Evolutionary conservation across 2,888 invertebrate species (phyloP).

Genomic region (Hydrotaea cyrtoneurina): DNA sequence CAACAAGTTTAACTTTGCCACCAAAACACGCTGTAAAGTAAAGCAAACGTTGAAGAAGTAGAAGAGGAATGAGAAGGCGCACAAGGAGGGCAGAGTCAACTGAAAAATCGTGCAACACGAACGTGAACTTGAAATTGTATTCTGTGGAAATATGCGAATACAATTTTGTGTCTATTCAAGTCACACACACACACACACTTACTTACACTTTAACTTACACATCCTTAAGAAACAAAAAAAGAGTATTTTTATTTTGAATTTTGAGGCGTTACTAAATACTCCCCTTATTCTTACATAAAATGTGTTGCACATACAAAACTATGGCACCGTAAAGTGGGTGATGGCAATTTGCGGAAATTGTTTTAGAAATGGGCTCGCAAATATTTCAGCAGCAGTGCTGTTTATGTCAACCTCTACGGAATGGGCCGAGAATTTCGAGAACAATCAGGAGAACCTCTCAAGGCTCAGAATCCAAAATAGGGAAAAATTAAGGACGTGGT

Average conservation of each 20-base stretch:
- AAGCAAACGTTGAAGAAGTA: not conserved
- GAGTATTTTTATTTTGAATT: constrained; percentile 36
- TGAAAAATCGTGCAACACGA: constrained; percentile 59
- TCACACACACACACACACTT: not conserved
- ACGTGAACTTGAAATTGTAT: constrained; percentile 63
- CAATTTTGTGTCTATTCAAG: not conserved
- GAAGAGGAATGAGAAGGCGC: not conserved
- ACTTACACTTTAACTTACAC: not conserved
- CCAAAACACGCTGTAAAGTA: constrained; percentile 13
- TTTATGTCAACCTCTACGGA: too few relatives aligned
- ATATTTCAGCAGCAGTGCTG: too few relatives aligned
- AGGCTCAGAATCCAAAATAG: too few relatives aligned
- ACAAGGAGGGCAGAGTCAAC: constrained; percentile 25
- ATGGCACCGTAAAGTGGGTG: constrained; percentile 37
- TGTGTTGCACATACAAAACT: constrained; percentile 22
- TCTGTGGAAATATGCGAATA: constrained; percentile 43
- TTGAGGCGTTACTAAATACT: constrained; percentile 56
- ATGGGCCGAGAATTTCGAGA: too few relatives aligned
- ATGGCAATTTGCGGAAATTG: not conserved
- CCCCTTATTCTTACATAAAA: constrained; percentile 52
- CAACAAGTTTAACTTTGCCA: not conserved
- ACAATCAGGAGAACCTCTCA: too few relatives aligned
- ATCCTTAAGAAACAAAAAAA: constrained; percentile 8
- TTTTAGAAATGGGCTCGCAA: too few relatives aligned
- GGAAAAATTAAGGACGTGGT: too few relatives aligned